Conservation (phyloP, 2,888 invertebrate species). For the Pristionchus entomophagus region DNA sequence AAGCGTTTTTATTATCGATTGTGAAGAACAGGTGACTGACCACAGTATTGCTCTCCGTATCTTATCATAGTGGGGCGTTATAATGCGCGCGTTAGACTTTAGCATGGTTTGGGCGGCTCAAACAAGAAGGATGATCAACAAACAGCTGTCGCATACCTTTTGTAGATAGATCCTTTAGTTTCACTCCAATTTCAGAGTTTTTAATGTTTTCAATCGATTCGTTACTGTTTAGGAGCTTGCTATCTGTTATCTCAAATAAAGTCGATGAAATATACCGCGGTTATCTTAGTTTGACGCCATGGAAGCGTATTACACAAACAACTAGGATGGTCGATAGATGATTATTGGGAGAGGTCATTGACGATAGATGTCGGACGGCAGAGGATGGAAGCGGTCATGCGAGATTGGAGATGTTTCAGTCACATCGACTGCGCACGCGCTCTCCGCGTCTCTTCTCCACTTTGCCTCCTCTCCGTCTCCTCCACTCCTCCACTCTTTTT, state of each 20-base stretch:
- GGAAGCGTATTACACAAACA: background rate
- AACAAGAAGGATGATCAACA: background rate
- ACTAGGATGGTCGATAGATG: background rate
- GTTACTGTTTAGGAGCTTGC: too few species aligned
- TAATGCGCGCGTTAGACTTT: conserved; percentile 24
- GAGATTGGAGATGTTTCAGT: background rate
- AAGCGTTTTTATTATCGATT: conserved; percentile 27
- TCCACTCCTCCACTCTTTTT: conserved; percentile 28
- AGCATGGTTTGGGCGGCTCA: background rate
- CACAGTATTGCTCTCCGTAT: conserved; percentile 24
- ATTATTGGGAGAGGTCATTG: background rate
- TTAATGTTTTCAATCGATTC: too few species aligned
- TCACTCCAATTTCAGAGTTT: too few species aligned
- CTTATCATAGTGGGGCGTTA: conserved; percentile 23
- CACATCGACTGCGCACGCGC: conserved; percentile 20
- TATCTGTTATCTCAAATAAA: too few species aligned
- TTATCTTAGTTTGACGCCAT: conserved; percentile 1
- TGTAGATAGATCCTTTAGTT: too few species aligned
- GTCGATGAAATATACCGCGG: too few species aligned
- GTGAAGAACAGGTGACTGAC: conserved; percentile 41
- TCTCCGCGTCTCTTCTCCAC: conserved; percentile 17
- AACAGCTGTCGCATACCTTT: background rate
- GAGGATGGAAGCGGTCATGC: background rate
- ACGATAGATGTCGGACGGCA: too few species aligned
- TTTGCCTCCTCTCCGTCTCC: background rate